A percentile compares a stretch with the other conserved stretches of the same genome.
Conservation (phyloP, 2,113 vertebrate species). For the Rhipidura dahli region DNA sequence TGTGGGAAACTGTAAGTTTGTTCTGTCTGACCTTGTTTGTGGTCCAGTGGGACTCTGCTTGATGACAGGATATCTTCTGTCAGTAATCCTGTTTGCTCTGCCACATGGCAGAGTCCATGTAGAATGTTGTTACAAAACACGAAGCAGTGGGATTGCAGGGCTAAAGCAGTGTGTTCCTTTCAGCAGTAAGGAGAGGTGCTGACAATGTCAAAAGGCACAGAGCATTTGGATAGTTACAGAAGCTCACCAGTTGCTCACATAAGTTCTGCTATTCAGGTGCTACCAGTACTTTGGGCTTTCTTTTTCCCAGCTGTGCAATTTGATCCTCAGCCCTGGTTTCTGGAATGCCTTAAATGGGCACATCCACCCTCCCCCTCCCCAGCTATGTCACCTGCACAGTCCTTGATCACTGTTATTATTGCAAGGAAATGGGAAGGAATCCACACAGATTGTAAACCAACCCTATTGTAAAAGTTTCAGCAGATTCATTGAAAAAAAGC, state of each 20-base stretch:
- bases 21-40: conserved; percentile 7
- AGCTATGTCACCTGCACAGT: not conserved
- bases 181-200: not conserved
- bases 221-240: not conserved
- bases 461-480: not conserved
- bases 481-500: not conserved
- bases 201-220: not conserved
- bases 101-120: not conserved
- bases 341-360: not conserved
- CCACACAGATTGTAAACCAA: not conserved
- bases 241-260: not conserved
- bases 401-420: not conserved
- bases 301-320: not conserved
- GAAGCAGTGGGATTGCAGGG: not conserved
- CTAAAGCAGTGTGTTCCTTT: not conserved
- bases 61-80: not conserved
- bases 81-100: not conserved
- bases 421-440: not conserved
- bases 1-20: not conserved
- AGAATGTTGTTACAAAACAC: not conserved
- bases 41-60: not conserved
- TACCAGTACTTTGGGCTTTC: not conserved
- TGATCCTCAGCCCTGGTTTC: not conserved
- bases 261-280: not conserved
- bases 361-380: not conserved